Evolutionary conservation across 2,888 invertebrate genomes (phyloP).

Genomic region (Actias luna): DNA sequence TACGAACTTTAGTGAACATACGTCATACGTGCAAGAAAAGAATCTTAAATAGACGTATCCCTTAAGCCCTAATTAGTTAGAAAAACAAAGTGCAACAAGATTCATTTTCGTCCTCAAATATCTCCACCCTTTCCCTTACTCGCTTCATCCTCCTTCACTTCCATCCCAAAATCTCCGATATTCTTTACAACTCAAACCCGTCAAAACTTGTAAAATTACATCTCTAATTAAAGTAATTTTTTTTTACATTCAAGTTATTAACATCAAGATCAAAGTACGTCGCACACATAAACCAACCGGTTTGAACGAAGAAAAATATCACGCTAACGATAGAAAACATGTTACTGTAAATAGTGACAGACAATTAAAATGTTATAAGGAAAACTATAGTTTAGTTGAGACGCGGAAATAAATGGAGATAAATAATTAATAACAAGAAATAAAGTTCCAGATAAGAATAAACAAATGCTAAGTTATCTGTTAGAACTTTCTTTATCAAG

Average conservation of each 20-base stretch:
- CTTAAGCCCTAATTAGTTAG: too few species aligned
- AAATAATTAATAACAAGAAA: background rate
- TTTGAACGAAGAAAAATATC: background rate
- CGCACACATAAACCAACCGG: background rate
- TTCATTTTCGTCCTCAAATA: too few species aligned
- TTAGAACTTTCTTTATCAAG: too few species aligned
- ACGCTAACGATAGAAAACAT: constrained; percentile 1
- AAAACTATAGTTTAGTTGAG: background rate
- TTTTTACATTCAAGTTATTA: background rate
- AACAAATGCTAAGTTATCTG: background rate
- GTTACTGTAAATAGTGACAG: background rate
- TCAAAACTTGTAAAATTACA: background rate
- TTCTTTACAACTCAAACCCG: background rate
- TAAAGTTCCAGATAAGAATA: background rate
- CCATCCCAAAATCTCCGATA: background rate
- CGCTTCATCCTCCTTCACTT: too few species aligned
- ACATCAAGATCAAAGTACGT: background rate
- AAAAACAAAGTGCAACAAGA: too few species aligned
- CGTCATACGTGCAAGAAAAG: too few species aligned
- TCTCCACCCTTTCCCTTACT: too few species aligned
- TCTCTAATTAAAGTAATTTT: background rate
- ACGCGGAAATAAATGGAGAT: background rate
- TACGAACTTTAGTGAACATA: too few species aligned
- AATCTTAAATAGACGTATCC: too few species aligned
- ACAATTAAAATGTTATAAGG: background rate